Evolutionary conservation across 92 coral and sea anemone genomes (phyloP), one percentile per base, ranked within the genome.

Genomic region (Siderastrea siderea): DNA sequence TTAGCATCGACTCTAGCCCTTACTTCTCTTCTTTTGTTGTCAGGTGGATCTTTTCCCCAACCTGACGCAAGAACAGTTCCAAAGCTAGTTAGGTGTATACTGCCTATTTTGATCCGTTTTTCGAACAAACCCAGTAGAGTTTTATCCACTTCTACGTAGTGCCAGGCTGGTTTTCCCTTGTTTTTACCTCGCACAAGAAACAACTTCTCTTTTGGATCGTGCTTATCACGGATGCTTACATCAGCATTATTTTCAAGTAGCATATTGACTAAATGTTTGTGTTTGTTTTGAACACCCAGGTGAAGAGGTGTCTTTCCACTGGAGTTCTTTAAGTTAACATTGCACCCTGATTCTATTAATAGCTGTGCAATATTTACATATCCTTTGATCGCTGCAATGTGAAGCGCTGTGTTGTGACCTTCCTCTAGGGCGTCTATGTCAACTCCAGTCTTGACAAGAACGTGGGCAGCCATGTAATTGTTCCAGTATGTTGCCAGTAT

Each of bases 41-140:
- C 68, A 52, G 78, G 59, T 8, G 87, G 87, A 17, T 49, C 52
- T 44, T 57, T 64, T 1, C 80, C 87, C 78, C 59, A 70, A 1
- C 87, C 87, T 57, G 87, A 83, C n/a, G n/a, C 60, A 70, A 83
- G 71, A 7, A 83, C 26, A 53, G 70, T 61, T 10, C 87, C 87
- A n/a, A 83, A 83, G 68, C 51, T 44, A 2, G 67, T 60, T 59
- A 83, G 49, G 9, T 71, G 79, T 8, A 70, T 43, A 0, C 5
- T 26, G 8, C 71, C 79, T 12, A 57, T 59, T 11, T 61, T 48
- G 5, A 61, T n/a, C 46, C 79, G 78, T 74, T 83, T 83, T 3
- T 7, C 4, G 43, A 83, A 71, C 69, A 83, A 16, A n/a, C 79
- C 87, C n/a, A 17, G 16, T 26, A 59, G 3, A 45, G 71, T 1